Evolutionary conservation across 2,888 invertebrate species (phyloP).

Genomic region (Cryptus armator): DNA sequence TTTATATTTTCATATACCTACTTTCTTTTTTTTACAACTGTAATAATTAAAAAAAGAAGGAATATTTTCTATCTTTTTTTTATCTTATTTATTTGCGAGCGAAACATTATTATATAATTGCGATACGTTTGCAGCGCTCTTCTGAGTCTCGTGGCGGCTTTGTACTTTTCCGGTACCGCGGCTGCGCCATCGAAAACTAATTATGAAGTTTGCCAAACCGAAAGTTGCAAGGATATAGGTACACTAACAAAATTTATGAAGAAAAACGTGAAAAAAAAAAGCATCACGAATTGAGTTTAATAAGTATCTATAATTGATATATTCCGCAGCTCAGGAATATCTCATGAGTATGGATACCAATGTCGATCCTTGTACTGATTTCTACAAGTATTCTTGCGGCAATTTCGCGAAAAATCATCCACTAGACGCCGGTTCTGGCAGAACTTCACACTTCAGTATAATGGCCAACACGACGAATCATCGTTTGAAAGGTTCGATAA

Average conservation of each 20-base stretch:
- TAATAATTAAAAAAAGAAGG: not conserved
- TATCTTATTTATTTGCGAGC: not conserved
- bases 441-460: conserved; percentile 10
- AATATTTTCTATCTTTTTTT: not conserved
- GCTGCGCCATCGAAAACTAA: not conserved
- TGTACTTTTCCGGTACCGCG: not conserved
- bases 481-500: conserved; percentile 45
- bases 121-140: conserved; percentile 5
- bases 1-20: not conserved
- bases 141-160: conserved; percentile 4
- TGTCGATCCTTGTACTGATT: conserved; percentile 83
- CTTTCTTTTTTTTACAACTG: not conserved
- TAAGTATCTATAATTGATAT: not conserved
- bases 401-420: conserved; percentile 21
- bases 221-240: conserved; percentile 22
- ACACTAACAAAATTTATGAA: not conserved
- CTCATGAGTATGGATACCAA: conserved; percentile 78
- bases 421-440: not conserved
- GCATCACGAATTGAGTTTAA: not conserved
- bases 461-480: conserved; percentile 13
- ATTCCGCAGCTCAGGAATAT: conserved; percentile 21
- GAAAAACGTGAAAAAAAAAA: not conserved
- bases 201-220: not conserved
- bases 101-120: not conserved
- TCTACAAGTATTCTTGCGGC: conserved; percentile 84